Percentiles rank a stretch among this genome's conserved stretches.
phyloP scores from a whole-genome alignment of 23 tunicate genomes.

The Pegea sp. region DNA sequence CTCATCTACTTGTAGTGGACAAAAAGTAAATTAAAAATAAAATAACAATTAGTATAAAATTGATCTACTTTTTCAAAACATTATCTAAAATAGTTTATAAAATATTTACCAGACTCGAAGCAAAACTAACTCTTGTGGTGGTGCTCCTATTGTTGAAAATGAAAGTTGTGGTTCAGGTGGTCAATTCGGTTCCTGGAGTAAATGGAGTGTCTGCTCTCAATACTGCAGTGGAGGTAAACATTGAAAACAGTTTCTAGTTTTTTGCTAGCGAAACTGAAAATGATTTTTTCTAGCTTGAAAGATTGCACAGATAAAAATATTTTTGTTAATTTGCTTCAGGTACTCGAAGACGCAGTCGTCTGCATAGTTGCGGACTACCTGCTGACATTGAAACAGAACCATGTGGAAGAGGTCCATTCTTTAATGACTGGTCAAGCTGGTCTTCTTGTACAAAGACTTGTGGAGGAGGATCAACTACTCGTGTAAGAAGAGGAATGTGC shows the following conservation, averaged over 20 bases:
- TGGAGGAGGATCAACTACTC: constrained; percentile 45
- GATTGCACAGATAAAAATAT: no score
- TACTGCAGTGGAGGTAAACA: constrained; percentile 66
- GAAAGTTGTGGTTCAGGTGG: constrained; percentile 57
- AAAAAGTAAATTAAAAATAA: no score
- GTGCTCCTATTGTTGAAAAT: constrained; percentile 21
- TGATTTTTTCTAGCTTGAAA: no score
- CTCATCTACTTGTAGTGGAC: constrained; percentile 51
- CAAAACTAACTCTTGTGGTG: constrained; percentile 39
- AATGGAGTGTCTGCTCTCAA: constrained; percentile 56
- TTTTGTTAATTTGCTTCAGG: no score
- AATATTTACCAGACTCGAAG: constrained; percentile 22
- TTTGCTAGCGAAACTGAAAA: no score
- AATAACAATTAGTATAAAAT: no score
- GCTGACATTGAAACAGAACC: constrained; percentile 15
- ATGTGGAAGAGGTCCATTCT: constrained; percentile 49
- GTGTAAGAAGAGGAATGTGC: constrained; percentile 46
- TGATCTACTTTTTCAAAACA: no score
- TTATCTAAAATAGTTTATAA: no score
- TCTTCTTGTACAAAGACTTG: constrained; percentile 57
- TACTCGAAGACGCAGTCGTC: constrained; percentile 12
- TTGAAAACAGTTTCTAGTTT: no score
- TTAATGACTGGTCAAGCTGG: constrained; percentile 61
- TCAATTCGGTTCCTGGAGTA: constrained; percentile 27
- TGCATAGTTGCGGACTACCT: constrained; percentile 37